Conservation (phyloP, 2,888 invertebrate genomes). For the Ecdyonurus torrentis region DNA sequence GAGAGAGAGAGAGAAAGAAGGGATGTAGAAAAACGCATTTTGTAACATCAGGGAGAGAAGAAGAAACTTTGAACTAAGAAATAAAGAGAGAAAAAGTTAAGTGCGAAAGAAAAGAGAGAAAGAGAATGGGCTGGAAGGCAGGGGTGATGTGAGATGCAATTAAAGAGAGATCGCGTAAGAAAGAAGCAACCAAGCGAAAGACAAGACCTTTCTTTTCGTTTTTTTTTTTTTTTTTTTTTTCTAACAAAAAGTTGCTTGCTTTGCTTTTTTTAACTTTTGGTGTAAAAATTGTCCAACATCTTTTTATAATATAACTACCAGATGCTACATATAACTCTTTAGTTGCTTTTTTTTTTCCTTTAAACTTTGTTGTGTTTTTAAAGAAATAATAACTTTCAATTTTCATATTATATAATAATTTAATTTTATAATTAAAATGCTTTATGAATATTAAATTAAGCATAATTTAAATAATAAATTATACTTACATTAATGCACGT, state of each 20-base stretch:
- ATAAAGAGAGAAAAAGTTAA: neutral
- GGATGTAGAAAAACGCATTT: too few species aligned
- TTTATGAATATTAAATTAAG: too few species aligned
- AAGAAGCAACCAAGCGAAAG: neutral
- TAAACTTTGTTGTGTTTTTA: too few species aligned
- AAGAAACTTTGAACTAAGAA: neutral
- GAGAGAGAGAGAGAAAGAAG: neutral
- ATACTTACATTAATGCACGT: neutral
- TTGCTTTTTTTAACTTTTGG: neutral
- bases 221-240: neutral
- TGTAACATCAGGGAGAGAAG: too few species aligned
- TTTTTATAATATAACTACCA: neutral
- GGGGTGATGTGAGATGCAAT: neutral
- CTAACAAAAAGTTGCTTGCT: neutral
- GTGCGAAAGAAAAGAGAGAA: neutral
- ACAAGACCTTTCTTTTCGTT: neutral
- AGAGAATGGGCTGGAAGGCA: neutral
- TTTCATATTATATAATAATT: too few species aligned
- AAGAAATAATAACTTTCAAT: too few species aligned
- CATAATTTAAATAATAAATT: neutral
- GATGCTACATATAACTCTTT: neutral
- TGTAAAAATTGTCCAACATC: neutral
- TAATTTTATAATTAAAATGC: too few species aligned
- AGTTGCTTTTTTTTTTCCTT: too few species aligned
- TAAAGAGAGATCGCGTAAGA: neutral